Percentiles rank a stretch among this genome's conserved stretches.
Evolutionary conservation across 2,113 vertebrate genomes (phyloP).

Genomic region (Microcebus griseorufus): DNA sequence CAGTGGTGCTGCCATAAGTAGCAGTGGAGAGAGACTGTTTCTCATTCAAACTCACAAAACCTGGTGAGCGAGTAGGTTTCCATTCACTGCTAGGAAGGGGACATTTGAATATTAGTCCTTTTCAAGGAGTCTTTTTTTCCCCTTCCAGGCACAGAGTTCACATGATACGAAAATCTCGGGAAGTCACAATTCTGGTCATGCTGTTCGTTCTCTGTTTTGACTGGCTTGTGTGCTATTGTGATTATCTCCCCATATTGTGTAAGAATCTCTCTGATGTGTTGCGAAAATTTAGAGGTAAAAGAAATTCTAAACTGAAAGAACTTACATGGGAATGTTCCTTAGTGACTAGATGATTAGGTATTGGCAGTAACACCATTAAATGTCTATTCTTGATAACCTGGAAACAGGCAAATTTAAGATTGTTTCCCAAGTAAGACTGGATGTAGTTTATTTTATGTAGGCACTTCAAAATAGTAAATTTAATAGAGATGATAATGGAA

Average conservation of each 20-base stretch:
- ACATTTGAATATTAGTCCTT: background rate
- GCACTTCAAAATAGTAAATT: background rate
- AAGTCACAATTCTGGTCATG: background rate
- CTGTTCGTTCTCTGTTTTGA: background rate
- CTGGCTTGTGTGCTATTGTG: background rate
- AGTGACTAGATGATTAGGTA: background rate
- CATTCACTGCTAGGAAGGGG: background rate
- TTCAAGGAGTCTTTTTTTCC: background rate
- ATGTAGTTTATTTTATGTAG: background rate
- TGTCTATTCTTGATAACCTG: background rate
- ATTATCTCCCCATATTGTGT: background rate
- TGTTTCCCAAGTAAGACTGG: background rate
- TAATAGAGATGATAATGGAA: background rate
- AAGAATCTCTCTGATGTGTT: background rate
- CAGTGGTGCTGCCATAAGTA: background rate
- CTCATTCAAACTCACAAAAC: background rate
- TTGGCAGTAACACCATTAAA: background rate
- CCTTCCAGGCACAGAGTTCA: background rate
- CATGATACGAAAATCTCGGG: background rate
- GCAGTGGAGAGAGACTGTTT: background rate
- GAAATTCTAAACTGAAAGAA: background rate
- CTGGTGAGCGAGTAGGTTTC: background rate
- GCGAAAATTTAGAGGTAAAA: background rate
- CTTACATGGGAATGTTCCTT: background rate
- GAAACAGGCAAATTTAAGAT: background rate